Conservation (phyloP, 2,113 vertebrate genomes). For the Motacilla alba region DNA sequence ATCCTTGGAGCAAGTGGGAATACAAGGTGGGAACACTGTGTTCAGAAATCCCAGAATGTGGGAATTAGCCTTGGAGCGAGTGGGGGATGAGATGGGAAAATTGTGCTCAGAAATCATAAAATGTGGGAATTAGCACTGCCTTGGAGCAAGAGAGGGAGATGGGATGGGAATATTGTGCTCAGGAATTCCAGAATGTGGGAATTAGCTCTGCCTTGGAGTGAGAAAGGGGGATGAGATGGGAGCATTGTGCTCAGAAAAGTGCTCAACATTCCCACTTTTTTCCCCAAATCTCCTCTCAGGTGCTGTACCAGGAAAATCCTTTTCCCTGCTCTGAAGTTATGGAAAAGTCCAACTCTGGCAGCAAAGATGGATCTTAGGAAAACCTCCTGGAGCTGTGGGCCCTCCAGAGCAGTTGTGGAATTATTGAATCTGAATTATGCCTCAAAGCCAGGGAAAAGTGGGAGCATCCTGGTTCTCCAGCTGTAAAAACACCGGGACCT, state of each 20-base stretch:
- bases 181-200: background rate
- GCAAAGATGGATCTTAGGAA: background rate
- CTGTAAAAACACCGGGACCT: background rate
- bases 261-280: background rate
- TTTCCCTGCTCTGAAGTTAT: background rate
- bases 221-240: background rate
- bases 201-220: background rate
- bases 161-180: background rate
- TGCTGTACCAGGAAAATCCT: background rate
- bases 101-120: background rate
- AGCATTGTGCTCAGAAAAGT: background rate
- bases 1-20: background rate
- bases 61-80: background rate
- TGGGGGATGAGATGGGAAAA: background rate
- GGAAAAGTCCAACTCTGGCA: background rate
- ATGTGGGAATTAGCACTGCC: background rate
- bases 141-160: background rate
- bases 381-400: background rate
- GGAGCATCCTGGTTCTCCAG: background rate
- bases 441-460: background rate
- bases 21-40: background rate
- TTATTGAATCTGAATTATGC: background rate
- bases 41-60: background rate
- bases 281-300: background rate
- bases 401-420: background rate